Evolutionary conservation across 1,140 invertebrate species (phyloP).

Genomic region (Zaprionus ghesquierei): DNA sequence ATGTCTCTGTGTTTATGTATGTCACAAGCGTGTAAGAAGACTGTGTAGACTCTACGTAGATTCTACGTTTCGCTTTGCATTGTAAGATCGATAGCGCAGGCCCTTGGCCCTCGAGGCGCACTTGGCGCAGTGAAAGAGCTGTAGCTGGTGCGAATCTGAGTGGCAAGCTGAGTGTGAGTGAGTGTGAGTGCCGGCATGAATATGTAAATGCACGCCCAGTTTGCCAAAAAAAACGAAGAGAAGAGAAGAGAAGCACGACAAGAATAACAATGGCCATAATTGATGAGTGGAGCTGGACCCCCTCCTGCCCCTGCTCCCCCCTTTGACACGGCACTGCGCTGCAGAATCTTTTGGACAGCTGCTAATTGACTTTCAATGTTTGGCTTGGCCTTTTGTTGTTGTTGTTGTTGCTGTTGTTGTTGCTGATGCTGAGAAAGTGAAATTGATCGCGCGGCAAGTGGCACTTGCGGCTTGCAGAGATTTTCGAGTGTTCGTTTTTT

Average conservation of each 20-base stretch:
- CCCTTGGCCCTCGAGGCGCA: neutral
- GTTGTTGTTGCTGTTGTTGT: conserved; percentile 12
- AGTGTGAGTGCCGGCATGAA: neutral
- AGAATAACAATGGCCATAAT: conserved; percentile 40
- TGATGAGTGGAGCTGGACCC: conserved; percentile 13
- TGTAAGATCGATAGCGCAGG: neutral
- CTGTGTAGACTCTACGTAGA: neutral
- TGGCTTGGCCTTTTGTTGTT: conserved; percentile 30
- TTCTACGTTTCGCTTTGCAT: neutral
- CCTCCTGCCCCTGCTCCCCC: neutral
- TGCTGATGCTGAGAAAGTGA: conserved; percentile 63
- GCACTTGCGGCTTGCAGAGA: conserved; percentile 29
- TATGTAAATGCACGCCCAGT: conserved; percentile 3
- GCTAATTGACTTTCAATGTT: conserved; percentile 80
- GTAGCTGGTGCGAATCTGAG: neutral
- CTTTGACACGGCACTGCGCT: neutral
- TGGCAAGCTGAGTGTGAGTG: neutral
- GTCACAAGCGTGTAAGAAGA: neutral
- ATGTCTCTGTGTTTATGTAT: neutral
- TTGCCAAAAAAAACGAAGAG: neutral
- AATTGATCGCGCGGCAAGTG: conserved; percentile 68
- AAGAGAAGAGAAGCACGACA: conserved; percentile 1
- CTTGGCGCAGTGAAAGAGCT: neutral
- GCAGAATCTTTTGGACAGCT: conserved; percentile 65
- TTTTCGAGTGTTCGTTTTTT: neutral